A percentile compares a stretch with the other conserved stretches of the same genome.
phyloP scores from a whole-genome alignment of 2,113 vertebrate species.

The Ctenodactylus gundi region DNA sequence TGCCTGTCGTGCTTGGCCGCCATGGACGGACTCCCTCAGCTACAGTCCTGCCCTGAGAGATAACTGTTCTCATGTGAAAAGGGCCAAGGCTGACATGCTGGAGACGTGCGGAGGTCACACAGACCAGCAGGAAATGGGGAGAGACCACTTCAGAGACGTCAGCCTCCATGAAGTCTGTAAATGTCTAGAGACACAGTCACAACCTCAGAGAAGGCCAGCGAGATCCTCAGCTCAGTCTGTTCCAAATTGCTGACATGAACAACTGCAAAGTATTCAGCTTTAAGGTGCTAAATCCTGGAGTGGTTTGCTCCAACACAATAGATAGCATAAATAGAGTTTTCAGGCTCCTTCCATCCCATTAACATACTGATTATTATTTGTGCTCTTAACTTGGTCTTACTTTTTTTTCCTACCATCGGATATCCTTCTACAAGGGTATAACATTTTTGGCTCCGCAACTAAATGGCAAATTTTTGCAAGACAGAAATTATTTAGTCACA shows the following conservation, averaged over 20 bases:
- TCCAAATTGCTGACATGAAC: neutral
- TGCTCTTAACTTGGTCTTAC: neutral
- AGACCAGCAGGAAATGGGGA: neutral
- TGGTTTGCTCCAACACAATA: neutral
- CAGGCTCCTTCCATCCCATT: neutral
- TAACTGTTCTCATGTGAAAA: neutral
- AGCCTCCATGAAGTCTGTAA: neutral
- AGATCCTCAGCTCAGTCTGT: neutral
- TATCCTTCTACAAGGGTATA: neutral
- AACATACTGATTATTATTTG: neutral
- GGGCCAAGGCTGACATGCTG: neutral
- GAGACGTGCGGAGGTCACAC: neutral
- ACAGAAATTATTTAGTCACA: neutral
- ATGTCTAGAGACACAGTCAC: neutral
- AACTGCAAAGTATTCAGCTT: neutral
- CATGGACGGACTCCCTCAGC: neutral
- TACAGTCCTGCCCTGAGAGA: neutral
- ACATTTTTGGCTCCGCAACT: neutral
- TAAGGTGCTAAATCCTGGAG: neutral
- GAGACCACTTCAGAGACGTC: neutral
- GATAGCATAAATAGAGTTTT: neutral
- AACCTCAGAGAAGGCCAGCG: neutral
- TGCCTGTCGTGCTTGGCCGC: too few species aligned
- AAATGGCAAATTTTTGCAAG: neutral
- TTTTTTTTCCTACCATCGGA: neutral